phyloP scores from a whole-genome alignment of 2,113 vertebrate species.

The Meriones unguiculatus region DNA sequence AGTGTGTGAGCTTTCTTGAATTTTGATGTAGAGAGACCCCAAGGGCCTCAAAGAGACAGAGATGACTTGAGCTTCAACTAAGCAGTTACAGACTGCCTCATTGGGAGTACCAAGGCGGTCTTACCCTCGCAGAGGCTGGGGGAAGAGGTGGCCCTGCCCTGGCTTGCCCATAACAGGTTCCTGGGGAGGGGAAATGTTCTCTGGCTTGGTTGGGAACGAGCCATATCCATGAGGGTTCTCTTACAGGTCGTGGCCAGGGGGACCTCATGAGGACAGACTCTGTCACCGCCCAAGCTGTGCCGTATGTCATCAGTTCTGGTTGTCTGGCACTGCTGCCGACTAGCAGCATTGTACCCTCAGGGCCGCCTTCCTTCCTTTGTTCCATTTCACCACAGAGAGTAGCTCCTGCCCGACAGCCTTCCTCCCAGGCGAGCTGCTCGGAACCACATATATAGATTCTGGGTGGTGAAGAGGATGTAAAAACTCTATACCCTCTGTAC shows the following conservation, averaged over 20 bases:
- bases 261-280: neutral
- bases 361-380: neutral
- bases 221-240: neutral
- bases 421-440: too few species aligned
- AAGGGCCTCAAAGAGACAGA: neutral
- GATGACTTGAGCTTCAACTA: too few species aligned
- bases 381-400: neutral
- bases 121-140: neutral
- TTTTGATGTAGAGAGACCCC: neutral
- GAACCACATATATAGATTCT: neutral
- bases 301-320: neutral
- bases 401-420: accelerated
- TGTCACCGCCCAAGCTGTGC: neutral
- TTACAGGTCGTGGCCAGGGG: neutral
- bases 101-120: neutral
- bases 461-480: neutral
- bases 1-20: neutral
- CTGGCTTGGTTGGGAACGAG: neutral
- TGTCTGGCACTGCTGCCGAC: accelerated
- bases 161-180: too few species aligned
- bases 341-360: neutral
- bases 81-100: neutral
- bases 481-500: neutral
- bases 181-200: neutral
- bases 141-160: neutral